These are phyloP conservation scores for Macrotus californicus DNA, from an alignment of 2,113 vertebrate species.

Conservation along the genomic window DNA sequence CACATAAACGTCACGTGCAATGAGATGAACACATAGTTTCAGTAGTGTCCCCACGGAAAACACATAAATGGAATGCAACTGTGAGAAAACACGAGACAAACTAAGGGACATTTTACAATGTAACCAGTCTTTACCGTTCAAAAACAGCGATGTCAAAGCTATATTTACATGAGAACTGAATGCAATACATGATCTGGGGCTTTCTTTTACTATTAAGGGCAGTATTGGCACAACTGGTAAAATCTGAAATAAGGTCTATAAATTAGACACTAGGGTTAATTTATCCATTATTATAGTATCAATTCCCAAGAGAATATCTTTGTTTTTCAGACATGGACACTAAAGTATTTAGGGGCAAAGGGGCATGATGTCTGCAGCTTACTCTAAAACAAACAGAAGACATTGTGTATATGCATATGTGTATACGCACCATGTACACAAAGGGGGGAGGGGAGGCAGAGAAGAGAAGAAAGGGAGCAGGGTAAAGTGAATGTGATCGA, in stretches of 20 bases:
- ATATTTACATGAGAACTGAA: background rate
- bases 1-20: background rate
- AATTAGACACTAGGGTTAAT: background rate
- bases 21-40: background rate
- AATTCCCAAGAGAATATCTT: background rate
- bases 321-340: background rate
- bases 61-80: background rate
- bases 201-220: background rate
- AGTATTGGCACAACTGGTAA: background rate
- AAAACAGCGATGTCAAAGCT: slow-evolving; percentile 1
- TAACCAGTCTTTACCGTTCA: background rate
- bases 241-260: background rate
- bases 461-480: background rate
- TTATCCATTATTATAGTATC: background rate
- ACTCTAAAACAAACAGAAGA: slow-evolving; percentile 4
- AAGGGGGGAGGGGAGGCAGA: background rate
- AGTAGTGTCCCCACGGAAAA: background rate
- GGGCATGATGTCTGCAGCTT: background rate
- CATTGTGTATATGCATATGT: background rate
- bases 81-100: background rate
- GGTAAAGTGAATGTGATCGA: background rate
- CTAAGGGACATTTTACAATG: background rate
- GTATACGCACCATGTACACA: background rate
- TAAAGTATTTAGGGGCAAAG: background rate
- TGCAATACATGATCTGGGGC: background rate